These are phyloP conservation scores for Tuberolachnus salignus DNA, from an alignment of 2,888 invertebrate species.

Conservation along the genomic window DNA sequence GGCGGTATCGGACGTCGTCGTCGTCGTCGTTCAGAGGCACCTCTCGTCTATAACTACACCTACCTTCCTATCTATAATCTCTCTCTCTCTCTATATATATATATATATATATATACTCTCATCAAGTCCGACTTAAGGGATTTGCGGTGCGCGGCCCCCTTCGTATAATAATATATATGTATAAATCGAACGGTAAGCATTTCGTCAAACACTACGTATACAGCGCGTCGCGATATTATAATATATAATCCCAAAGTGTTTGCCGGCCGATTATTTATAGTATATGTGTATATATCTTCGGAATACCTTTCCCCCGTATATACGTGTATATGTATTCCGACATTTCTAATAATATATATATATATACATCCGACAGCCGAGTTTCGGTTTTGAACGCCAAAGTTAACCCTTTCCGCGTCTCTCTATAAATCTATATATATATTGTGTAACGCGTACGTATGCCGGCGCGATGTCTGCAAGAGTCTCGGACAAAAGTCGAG, in stretches of 20 bases:
- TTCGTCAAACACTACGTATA: constrained; percentile 49
- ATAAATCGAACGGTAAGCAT: constrained; percentile 18
- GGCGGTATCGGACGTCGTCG: constrained; percentile 21
- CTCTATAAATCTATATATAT: not conserved
- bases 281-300: constrained; percentile 4
- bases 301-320: not conserved
- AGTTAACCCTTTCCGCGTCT: constrained; percentile 20
- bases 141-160: not conserved
- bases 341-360: constrained; percentile 18
- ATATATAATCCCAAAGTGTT: not conserved
- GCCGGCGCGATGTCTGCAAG: not conserved
- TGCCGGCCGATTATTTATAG: constrained; percentile 19
- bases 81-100: too few species aligned
- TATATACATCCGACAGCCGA: not conserved
- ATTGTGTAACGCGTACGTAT: too few species aligned
- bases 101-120: constrained; percentile 39
- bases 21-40: not conserved
- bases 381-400: constrained; percentile 14
- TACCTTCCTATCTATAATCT: too few species aligned
- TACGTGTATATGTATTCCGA: not conserved
- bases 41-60: too few species aligned
- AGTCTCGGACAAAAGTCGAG: constrained; percentile 24
- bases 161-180: not conserved
- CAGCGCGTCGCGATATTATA: not conserved
- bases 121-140: constrained; percentile 54